Evolutionary conservation across 2,797 vertebrate genomes (phyloP), one percentile per base, ranked within the genome.

Genomic region (Pseudotriccus pelzelni): DNA sequence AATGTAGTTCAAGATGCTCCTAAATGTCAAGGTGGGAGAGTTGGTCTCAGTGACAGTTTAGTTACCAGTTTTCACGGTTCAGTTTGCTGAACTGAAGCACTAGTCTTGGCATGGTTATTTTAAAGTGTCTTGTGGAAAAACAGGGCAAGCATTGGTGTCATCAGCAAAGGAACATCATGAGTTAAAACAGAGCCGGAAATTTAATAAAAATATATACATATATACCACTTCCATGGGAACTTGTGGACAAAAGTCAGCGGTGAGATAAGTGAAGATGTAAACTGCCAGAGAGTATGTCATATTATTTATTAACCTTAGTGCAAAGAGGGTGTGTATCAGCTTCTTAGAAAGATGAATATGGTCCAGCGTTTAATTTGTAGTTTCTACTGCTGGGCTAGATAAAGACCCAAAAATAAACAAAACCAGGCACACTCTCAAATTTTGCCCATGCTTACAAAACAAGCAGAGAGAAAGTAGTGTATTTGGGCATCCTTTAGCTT

Each of bases 241-340:
- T 66, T 88, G 69, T 88, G 80, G 50, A 85, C 53, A 77, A 81
- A 85, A 85, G 39, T 78, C 77, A 87, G 39, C 62, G 75, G 41
- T 93, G 83, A 90, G 64, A 86, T 90, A 94, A 93, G 49, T 59
- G 46, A 74, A 73, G 80, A 87, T 60, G 22, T 52, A 83, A 94
- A 84, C 62, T 91, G 67, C 47, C 70, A 91, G 59, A 70, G 32
- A 82, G 47, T 58, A 56, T 28, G 77, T 86, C 41, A 84, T 60
- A 39, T 70, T 52, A 73, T 86, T 92, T 89, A 63, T 85, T 86
- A 91, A 93, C 27, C 27, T 82, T 55, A 47, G 30, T 47, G 50
- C 43, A 67, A 94, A 94, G 47, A 79, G 69, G 41, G 44, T 63
- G 47, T 86, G 34, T 75, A 86, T 66, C 24, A 9, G 73, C 46